phyloP scores from a whole-genome alignment of 2,113 vertebrate genomes.

The Myotis yumanensis region DNA sequence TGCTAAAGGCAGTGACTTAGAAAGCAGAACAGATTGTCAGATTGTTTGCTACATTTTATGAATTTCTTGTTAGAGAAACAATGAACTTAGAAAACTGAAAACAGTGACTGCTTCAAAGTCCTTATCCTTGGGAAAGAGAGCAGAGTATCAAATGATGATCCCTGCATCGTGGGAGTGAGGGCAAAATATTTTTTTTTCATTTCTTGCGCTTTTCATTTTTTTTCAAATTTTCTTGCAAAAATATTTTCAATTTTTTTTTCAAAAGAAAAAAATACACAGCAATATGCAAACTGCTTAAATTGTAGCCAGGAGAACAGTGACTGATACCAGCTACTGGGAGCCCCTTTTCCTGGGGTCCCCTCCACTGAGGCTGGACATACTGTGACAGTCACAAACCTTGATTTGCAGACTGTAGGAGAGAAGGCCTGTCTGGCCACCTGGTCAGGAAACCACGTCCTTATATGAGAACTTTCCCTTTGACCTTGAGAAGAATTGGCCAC shows the following conservation, averaged over 20 bases:
- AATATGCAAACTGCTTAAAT: neutral
- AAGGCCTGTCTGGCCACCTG: neutral
- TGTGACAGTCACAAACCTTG: neutral
- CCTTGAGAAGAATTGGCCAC: neutral
- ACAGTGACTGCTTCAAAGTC: neutral
- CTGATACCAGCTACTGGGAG: neutral
- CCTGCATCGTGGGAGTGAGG: neutral
- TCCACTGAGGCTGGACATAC: neutral
- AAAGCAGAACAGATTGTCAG: constrained; percentile 11
- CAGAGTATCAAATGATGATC: neutral
- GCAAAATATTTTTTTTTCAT: neutral
- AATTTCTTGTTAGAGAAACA: constrained; percentile 50
- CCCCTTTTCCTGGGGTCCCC: neutral
- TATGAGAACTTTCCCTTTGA: neutral
- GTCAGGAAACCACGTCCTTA: neutral
- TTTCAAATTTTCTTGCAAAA: neutral
- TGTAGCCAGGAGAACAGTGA: neutral
- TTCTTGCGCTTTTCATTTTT: neutral
- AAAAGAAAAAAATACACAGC: neutral
- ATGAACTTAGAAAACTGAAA: constrained; percentile 27
- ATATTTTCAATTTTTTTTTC: too few relatives aligned
- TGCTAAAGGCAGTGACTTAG: neutral
- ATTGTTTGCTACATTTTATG: constrained; percentile 1
- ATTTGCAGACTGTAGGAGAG: neutral
- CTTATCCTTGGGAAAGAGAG: neutral